phyloP scores from a whole-genome alignment of 2,113 vertebrate genomes.

The Corvus hawaiiensis region DNA sequence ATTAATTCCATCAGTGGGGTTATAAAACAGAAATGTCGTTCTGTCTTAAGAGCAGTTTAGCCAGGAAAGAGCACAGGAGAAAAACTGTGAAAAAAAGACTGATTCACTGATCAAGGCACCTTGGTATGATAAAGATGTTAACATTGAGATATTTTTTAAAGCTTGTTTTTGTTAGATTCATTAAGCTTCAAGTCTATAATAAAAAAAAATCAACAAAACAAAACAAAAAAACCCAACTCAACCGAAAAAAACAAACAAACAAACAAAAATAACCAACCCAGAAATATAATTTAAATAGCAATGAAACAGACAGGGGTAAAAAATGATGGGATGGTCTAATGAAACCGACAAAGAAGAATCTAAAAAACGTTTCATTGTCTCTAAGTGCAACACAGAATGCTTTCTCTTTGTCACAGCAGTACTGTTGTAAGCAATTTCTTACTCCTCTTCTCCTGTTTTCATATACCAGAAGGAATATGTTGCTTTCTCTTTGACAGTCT shows the following conservation, averaged over 20 bases:
- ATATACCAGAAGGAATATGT: background rate
- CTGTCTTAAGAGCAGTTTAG: background rate
- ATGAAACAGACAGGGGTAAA: background rate
- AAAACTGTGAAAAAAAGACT: background rate
- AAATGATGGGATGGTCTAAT: background rate
- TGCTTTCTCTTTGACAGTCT: slow-evolving; percentile 8
- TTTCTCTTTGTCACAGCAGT: slow-evolving; percentile 10
- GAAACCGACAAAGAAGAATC: background rate
- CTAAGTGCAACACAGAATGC: background rate
- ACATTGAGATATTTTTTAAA: background rate
- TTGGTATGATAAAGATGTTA: background rate
- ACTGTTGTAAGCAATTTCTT: background rate
- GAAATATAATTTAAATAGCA: background rate
- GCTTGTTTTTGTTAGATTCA: background rate
- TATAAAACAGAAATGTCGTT: background rate
- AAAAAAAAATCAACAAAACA: background rate
- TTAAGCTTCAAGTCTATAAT: background rate
- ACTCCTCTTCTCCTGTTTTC: background rate
- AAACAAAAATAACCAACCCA: background rate
- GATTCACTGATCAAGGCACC: background rate
- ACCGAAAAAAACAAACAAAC: background rate
- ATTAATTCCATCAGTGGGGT: slow-evolving; percentile 13
- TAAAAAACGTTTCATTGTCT: background rate
- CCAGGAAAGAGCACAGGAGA: background rate
- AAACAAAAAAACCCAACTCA: background rate